Base-by-base conservation (phyloP, 2,797 vertebrate species). In the Allobates femoralis region DNA sequence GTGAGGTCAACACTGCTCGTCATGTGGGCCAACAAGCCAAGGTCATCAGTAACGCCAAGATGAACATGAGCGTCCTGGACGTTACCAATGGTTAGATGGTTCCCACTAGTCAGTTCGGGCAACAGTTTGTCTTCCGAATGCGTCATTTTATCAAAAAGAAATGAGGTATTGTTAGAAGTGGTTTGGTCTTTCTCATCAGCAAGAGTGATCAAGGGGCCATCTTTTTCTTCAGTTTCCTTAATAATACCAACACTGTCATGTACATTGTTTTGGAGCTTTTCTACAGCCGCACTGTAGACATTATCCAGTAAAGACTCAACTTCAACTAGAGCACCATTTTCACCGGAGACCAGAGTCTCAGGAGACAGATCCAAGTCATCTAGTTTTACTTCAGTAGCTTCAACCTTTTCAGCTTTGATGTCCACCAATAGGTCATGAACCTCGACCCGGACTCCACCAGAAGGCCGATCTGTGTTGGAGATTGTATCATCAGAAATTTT, bases 381-480 rank as follows among this genome's bases (percentile, higher is more conserved):
- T 88, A 99, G 93, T 90, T 99, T 99, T 75, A 99, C 98, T 91
- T 99, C 98, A 0, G 98, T 99, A 76, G 98, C 98, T 92, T 99
- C 98, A 26, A 99, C 98, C 88, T 99, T 99, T 91, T 99, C 98
- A 23, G 98, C 98, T 93, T 99, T 99, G 92, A 99, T 99, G 90
- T 99, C 98, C 87, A 99, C 98, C 88, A 99, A 93, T 85, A 99
- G 96, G 89, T 99, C 98, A 2, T 99, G 98, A 88, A 99, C 98
- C 90, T 99, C 98, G 74, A 99, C 98, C 18, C 98, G 94, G 0
- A 98, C 98, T 5, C 97, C 98, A 5, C 96, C 90, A 41, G 94
- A 94, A 0, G 95, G 90, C 77, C 94, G 91, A 85, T 95, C 96
- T 87, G 96, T 89, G 85, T 88, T 93, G 28, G 95, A 94, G 41